A percentile compares a stretch with the other conserved stretches of the same genome.
These are phyloP conservation scores for Sebastes jordani DNA, from an alignment of 2,797 vertebrate genomes.

Conservation along the genomic window DNA sequence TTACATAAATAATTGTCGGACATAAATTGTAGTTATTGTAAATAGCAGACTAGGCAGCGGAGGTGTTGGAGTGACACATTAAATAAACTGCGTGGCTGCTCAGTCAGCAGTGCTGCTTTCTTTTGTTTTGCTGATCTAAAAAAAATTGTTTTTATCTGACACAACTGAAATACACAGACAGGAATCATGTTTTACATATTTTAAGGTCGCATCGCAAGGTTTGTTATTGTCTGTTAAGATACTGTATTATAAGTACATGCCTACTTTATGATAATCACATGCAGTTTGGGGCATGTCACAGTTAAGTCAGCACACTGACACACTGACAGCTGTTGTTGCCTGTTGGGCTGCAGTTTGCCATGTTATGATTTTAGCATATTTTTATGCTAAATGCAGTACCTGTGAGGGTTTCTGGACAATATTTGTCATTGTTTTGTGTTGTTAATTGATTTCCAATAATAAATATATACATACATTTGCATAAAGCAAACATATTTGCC, in stretches of 20 bases:
- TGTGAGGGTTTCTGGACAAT: no score
- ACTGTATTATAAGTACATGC: not conserved
- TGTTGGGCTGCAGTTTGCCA: no score
- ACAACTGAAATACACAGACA: not conserved
- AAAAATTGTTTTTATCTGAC: not conserved
- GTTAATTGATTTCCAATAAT: no score
- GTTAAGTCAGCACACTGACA: no score
- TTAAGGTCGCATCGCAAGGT: not conserved
- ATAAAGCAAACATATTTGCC: no score
- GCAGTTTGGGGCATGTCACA: no score
- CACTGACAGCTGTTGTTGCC: no score
- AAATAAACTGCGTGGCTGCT: not conserved
- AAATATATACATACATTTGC: no score
- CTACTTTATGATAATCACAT: no score
- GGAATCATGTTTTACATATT: not conserved
- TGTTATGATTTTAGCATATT: no score
- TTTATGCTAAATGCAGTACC: no score
- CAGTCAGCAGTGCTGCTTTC: constrained; percentile 22
- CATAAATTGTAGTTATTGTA: not conserved
- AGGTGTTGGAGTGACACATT: constrained; percentile 11
- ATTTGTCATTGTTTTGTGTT: no score
- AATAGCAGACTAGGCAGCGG: not conserved
- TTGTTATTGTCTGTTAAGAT: not conserved
- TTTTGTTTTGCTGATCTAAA: constrained; percentile 31
- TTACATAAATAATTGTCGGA: constrained; percentile 6